These are phyloP conservation scores for Muschampia plurimacula DNA, from an alignment of 2,888 invertebrate species.

Conservation along the genomic window DNA sequence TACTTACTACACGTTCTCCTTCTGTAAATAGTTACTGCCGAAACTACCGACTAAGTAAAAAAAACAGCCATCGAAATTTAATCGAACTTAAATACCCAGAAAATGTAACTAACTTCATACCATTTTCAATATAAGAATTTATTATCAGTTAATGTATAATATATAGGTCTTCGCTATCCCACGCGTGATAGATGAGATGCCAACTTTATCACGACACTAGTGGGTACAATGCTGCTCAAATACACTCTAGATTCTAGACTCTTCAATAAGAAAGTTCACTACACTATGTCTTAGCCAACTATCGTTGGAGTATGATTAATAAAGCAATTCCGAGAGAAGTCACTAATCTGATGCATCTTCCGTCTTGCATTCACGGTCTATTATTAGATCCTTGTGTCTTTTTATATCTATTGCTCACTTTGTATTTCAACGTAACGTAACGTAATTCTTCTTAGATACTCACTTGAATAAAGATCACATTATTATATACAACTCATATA, in stretches of 20 bases:
- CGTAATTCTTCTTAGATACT: neutral
- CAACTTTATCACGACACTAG: conserved; percentile 36
- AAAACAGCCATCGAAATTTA: too few relatives aligned
- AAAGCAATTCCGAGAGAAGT: conserved; percentile 28
- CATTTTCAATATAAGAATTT: too few relatives aligned
- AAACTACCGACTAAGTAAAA: too few relatives aligned
- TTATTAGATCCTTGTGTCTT: conserved; percentile 22
- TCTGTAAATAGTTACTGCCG: too few relatives aligned
- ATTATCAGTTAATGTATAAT: too few relatives aligned
- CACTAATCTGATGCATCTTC: conserved; percentile 35
- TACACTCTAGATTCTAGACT: conserved; percentile 37
- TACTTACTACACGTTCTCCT: too few relatives aligned
- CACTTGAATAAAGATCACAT: neutral
- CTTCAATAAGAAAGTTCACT: conserved; percentile 32
- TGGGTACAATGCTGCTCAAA: conserved; percentile 29
- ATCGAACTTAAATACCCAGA: too few relatives aligned
- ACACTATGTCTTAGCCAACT: conserved; percentile 34
- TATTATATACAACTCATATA: too few relatives aligned
- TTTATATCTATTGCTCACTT: conserved; percentile 12
- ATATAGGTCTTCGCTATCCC: conserved; percentile 28
- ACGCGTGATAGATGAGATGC: conserved; percentile 35
- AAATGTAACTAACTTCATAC: too few relatives aligned
- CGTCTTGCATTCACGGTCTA: conserved; percentile 30
- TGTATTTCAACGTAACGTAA: neutral
- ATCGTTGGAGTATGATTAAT: conserved; percentile 34